A percentile compares a stretch with the other conserved stretches of the same genome.
Evolutionary conservation across 2,888 invertebrate species (phyloP).

Genomic region (Crossocerus cetratus): DNA sequence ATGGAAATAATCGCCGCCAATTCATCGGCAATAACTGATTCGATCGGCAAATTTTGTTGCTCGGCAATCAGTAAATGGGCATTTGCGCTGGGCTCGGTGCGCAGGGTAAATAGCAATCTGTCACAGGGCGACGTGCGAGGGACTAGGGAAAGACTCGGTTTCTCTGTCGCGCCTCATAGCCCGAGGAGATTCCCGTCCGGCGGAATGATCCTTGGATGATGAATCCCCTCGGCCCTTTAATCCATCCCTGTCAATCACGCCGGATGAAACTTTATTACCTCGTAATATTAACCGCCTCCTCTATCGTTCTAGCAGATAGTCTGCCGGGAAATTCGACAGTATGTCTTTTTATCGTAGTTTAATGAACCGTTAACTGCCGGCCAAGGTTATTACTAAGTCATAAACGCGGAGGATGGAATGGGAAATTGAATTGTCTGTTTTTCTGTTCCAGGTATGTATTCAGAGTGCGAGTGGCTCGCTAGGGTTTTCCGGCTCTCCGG

Average conservation of each 20-base stretch:
- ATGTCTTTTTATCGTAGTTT: too few species aligned
- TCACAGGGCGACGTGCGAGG: constrained; percentile 36
- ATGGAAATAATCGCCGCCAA: too few species aligned
- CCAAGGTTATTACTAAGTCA: too few species aligned
- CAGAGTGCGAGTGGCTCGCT: not conserved
- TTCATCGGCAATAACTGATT: too few species aligned
- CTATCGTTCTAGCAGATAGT: too few species aligned
- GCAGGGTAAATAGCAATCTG: constrained; percentile 38
- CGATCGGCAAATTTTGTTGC: too few species aligned
- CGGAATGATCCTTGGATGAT: constrained; percentile 46
- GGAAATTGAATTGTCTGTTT: constrained; percentile 9
- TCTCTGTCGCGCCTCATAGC: not conserved
- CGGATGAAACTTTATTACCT: constrained; percentile 51
- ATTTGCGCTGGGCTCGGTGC: too few species aligned
- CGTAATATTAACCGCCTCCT: constrained; percentile 31
- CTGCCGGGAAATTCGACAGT: too few species aligned
- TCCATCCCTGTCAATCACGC: constrained; percentile 43
- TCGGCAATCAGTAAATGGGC: constrained; percentile 3
- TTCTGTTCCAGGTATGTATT: constrained; percentile 65
- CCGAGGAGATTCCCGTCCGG: constrained; percentile 28
- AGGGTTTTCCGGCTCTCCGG: not conserved
- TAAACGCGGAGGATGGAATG: not conserved
- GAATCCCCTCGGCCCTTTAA: constrained; percentile 53
- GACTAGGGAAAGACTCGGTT: constrained; percentile 8
- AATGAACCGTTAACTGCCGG: too few species aligned